Evolutionary conservation across 2,113 vertebrate species (phyloP).

Genomic region (Psittacula cyanocephala): DNA sequence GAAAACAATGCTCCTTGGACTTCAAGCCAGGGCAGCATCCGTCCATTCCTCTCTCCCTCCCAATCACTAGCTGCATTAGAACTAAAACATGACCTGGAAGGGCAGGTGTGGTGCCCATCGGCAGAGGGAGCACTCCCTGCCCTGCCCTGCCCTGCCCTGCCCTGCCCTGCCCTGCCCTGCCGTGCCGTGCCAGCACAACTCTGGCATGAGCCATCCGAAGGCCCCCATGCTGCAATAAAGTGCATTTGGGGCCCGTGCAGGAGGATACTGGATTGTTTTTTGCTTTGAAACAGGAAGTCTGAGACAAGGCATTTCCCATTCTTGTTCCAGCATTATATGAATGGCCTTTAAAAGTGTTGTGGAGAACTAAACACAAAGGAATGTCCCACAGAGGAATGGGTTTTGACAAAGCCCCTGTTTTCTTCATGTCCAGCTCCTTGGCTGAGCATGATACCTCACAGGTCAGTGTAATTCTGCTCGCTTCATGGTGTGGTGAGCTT

Average conservation of each 20-base stretch:
- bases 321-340: constrained; percentile 16
- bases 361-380: background rate
- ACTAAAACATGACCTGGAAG: background rate
- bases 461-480: background rate
- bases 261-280: background rate
- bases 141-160: too few species aligned
- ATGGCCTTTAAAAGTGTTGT: background rate
- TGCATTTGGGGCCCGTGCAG: fast-evolving
- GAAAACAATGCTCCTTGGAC: constrained; percentile 32
- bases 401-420: background rate
- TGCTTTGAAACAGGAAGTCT: constrained; percentile 1
- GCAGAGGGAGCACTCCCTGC: background rate
- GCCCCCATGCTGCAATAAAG: fast-evolving
- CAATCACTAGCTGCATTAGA: background rate
- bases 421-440: fast-evolving
- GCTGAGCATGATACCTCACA: fast-evolving
- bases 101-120: background rate
- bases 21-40: background rate
- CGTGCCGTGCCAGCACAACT: background rate
- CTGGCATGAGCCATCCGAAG: fast-evolving
- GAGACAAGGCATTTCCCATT: constrained; percentile 35
- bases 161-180: too few species aligned
- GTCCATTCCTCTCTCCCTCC: background rate
- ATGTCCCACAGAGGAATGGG: background rate
- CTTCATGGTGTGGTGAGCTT: background rate